Base-by-base conservation (phyloP, 2,113 vertebrate species). In the Malurus elegans region DNA sequence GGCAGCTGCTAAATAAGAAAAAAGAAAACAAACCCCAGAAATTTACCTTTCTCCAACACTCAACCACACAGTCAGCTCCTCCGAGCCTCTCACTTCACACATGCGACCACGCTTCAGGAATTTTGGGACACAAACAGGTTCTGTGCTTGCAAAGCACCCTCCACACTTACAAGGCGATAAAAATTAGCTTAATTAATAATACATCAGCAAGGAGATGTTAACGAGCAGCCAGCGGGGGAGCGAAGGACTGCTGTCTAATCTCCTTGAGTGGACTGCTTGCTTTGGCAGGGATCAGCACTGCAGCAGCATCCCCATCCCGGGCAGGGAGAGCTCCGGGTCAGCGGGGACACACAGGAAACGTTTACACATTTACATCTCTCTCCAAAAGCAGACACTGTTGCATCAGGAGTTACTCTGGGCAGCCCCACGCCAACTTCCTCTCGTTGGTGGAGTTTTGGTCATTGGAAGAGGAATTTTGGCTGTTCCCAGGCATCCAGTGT, bases 181-280 rank as follows among this genome's bases (percentile, higher is more conserved):
- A 95, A 95, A 93, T 80, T 57, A 81, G 44, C 70, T 93, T 83
- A 93, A 96, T 96, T 96, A 93, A 97, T 92, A 92, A 91, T 32
- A 86, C 64, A 90, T 87, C 69, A 71, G 85, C 93, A 94, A 94
- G 90, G 92, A 92, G 93, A 95, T 9, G 79, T 78, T 96, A 93
- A 95, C 50, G 31, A 95, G 90, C 61, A 38, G 6, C 51, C 85
- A 80, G 85, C 64, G n/a, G 86, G 94, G 72, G 79, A 75, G 79
- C 84, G 54, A 60, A 90, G 82, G 69, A 4, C 45, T 79, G 85
- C 2, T 83, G 62, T 60, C 74, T 90, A 28, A 93, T 80, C 90
- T 82, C 84, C 89, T 57, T 10, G 50, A 23, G 78, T 19, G 87
- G 87, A 89, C 84, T 85, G 94, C 82, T 79, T 70, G 87, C 71